Evolutionary conservation across 2,888 invertebrate genomes (phyloP), one percentile per base, ranked within the genome.

Genomic region (Morpho achilles): DNA sequence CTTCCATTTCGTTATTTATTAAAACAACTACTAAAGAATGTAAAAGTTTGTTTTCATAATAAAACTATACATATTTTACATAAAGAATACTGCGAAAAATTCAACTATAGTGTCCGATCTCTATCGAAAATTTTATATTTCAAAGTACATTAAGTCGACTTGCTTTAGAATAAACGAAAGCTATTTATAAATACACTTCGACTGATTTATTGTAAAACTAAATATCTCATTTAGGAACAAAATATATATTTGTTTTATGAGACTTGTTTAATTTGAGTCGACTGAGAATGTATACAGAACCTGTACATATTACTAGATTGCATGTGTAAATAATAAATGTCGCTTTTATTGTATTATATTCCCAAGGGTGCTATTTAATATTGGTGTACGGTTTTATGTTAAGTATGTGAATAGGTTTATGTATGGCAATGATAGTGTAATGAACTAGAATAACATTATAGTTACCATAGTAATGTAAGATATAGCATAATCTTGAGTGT

Each of bases 291-390:
- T 41, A 39, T 53, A 53, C 32, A 48, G 41, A 78, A 76, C 65
- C 65, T 68, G 49, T 84, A 83, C 71, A 84, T 80, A 80, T 59
- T 87, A 82, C 86, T 84, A 69, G 84, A 85, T 65, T 64, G 64
- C 61, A 65, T 69, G 64, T 72, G 72, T 74, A 74, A 67, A 73
- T 74, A 72, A 69, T 69, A 71, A 70, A 72, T 77, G 69, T 80
- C 69, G 87, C 87, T 87, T 87, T 87, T 82, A 80, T 73, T 84
- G 83, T 87, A 83, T 76, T 77, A 80, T 85, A 85, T 84, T 83
- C 75, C 82, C 77, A 88, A 84, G 88, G 89, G 89, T 89, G 89
- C 89, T 89, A 89, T 87, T 85, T 84, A 84, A 81, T 68, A 77
- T 80, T 77, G 88, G 87, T 87, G 84, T 80, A 80, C 70, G 88